These are phyloP conservation scores for Lucilia sericata DNA, from an alignment of 1,140 invertebrate genomes.

Conservation along the genomic window DNA sequence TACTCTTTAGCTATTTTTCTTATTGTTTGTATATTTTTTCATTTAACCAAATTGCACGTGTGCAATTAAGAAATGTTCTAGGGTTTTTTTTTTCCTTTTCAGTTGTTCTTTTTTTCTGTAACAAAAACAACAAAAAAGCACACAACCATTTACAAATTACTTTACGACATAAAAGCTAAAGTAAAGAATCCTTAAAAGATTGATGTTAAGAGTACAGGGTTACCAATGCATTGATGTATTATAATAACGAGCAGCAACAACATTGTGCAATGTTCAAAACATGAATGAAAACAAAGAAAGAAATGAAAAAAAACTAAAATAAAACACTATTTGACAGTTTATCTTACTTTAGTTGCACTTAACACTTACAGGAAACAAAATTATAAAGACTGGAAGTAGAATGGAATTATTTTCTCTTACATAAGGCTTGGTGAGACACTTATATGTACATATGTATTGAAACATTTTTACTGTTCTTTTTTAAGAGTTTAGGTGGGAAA, in stretches of 20 bases:
- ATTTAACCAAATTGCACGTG: conserved; percentile 30
- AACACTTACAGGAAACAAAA: conserved; percentile 15
- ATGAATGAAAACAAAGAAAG: neutral
- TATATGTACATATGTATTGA: too few species aligned
- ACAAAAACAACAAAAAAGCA: neutral
- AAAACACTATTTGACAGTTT: conserved; percentile 34
- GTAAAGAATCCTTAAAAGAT: conserved; percentile 31
- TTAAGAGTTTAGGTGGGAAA: too few species aligned
- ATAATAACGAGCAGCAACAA: neutral
- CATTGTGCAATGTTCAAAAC: neutral
- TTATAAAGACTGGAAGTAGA: too few species aligned
- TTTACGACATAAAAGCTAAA: conserved; percentile 37
- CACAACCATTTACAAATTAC: conserved; percentile 36
- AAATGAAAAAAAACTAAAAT: neutral
- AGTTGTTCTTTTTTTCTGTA: neutral
- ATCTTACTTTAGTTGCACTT: conserved; percentile 39
- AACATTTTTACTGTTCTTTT: too few species aligned
- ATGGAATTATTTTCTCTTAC: too few species aligned
- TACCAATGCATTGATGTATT: neutral
- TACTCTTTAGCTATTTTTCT: neutral
- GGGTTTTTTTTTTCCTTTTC: neutral
- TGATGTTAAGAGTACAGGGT: neutral
- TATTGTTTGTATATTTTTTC: neutral
- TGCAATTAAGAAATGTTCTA: conserved; percentile 37
- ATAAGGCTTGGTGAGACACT: too few species aligned